Percentiles rank a stretch among this genome's conserved stretches.
Evolutionary conservation across 2,888 invertebrate genomes (phyloP).

Genomic region (Thymelicus sylvestris): DNA sequence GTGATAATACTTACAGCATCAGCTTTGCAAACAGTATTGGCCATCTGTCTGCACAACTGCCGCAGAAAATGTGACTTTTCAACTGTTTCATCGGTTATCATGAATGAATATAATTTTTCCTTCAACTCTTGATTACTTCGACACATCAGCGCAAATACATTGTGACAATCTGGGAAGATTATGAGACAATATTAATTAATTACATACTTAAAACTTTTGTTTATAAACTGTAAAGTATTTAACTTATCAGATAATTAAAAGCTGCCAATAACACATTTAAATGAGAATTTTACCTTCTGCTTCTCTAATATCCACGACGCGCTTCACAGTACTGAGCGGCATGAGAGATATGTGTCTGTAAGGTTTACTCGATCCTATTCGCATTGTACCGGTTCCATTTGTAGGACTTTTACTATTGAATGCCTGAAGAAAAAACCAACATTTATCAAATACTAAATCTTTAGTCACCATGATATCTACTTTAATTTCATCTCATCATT

Average conservation of each 20-base stretch:
- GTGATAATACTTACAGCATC: conserved; percentile 91
- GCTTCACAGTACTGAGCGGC: conserved; percentile 94
- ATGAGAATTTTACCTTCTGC: conserved; percentile 86
- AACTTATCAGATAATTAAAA: too few species aligned
- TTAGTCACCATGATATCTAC: too few species aligned
- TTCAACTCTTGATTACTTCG: conserved; percentile 93
- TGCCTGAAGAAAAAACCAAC: conserved; percentile 60
- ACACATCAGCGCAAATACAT: conserved; percentile 95
- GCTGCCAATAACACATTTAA: too few species aligned
- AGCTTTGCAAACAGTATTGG: conserved; percentile 95
- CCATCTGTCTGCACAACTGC: conserved; percentile 94
- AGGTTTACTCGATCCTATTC: conserved; percentile 89
- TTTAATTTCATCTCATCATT: not conserved
- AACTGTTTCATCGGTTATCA: conserved; percentile 92
- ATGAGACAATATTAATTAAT: not conserved
- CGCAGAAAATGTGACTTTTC: conserved; percentile 93
- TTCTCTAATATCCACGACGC: conserved; percentile 95
- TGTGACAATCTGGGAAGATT: conserved; percentile 89
- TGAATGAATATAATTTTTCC: conserved; percentile 95
- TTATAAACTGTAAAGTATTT: too few species aligned
- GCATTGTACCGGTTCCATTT: conserved; percentile 84
- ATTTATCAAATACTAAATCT: not conserved
- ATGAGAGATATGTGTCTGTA: conserved; percentile 96
- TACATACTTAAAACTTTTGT: too few species aligned
- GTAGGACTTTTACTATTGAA: conserved; percentile 84